These are phyloP conservation scores for Nomada flava DNA, from an alignment of 2,888 invertebrate genomes.

Conservation along the genomic window DNA sequence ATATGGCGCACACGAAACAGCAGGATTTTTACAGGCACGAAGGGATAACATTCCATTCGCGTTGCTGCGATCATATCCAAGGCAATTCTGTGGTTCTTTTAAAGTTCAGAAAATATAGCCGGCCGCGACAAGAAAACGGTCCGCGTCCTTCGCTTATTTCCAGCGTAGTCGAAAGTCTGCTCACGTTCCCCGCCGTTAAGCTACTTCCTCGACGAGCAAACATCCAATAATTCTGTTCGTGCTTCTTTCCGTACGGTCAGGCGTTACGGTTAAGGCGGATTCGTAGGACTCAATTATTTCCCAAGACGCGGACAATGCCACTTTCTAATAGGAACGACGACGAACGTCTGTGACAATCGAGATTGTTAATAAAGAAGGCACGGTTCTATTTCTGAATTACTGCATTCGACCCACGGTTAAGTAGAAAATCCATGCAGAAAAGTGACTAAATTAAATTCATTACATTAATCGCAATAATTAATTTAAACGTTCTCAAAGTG, in stretches of 20 bases:
- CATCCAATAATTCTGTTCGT: conserved; percentile 75
- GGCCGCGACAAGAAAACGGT: conserved; percentile 37
- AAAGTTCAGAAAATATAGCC: conserved; percentile 57
- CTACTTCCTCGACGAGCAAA: conserved; percentile 72
- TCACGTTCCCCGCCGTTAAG: conserved; percentile 75
- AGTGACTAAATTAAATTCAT: too few species aligned
- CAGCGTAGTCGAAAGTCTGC: conserved; percentile 60
- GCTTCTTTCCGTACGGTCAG: conserved; percentile 62
- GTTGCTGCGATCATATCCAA: conserved; percentile 40
- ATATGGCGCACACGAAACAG: not conserved
- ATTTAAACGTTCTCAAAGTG: too few species aligned
- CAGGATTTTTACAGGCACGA: not conserved
- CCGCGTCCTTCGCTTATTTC: conserved; percentile 61
- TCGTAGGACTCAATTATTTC: conserved; percentile 62
- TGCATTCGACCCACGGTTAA: not conserved
- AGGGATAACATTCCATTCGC: conserved; percentile 14
- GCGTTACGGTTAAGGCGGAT: conserved; percentile 65
- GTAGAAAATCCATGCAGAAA: too few species aligned
- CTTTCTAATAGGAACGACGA: conserved; percentile 35
- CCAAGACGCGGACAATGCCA: conserved; percentile 24
- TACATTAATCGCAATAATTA: too few species aligned
- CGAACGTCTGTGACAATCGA: conserved; percentile 24
- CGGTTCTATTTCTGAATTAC: not conserved
- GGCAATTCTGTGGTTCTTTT: conserved; percentile 50
- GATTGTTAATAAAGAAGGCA: not conserved